phyloP scores from a whole-genome alignment of 2,797 vertebrate genomes.

The Naso thynnoides region DNA sequence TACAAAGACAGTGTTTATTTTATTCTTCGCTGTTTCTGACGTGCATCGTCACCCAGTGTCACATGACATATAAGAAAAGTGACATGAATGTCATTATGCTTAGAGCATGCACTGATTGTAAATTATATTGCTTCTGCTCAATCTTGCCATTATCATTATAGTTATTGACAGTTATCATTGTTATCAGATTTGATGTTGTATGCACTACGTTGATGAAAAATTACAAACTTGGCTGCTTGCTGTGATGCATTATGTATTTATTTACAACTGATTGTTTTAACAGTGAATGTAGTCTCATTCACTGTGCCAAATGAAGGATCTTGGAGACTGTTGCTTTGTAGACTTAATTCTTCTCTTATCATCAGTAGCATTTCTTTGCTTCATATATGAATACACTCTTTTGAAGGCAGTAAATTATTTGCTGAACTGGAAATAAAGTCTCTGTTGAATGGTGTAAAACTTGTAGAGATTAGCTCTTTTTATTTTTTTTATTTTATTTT shows the following conservation, averaged over 20 bases:
- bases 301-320: conserved; percentile 80
- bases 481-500: too few species aligned
- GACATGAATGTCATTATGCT: conserved; percentile 86
- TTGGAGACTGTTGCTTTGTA: conserved; percentile 83
- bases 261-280: conserved; percentile 83
- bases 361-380: conserved; percentile 86
- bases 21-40: conserved; percentile 83
- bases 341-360: conserved; percentile 82
- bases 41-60: conserved; percentile 78
- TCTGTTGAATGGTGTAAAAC: conserved; percentile 84
- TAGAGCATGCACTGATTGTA: conserved; percentile 89
- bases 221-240: conserved; percentile 85
- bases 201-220: conserved; percentile 86
- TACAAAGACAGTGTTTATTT: conserved; percentile 84
- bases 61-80: conserved; percentile 74
- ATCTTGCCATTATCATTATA: conserved; percentile 82
- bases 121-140: conserved; percentile 88
- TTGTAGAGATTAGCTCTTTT: conserved; percentile 13
- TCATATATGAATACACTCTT: conserved; percentile 82
- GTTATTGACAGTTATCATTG: conserved; percentile 83
- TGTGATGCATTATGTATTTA: conserved; percentile 85
- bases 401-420: conserved; percentile 84
- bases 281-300: conserved; percentile 80
- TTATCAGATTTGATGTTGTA: conserved; percentile 89
- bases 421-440: conserved; percentile 85